A percentile compares a stretch with the other conserved stretches of the same genome.
Evolutionary conservation across 2,113 vertebrate genomes (phyloP).

Genomic region (Corapipo altera): DNA sequence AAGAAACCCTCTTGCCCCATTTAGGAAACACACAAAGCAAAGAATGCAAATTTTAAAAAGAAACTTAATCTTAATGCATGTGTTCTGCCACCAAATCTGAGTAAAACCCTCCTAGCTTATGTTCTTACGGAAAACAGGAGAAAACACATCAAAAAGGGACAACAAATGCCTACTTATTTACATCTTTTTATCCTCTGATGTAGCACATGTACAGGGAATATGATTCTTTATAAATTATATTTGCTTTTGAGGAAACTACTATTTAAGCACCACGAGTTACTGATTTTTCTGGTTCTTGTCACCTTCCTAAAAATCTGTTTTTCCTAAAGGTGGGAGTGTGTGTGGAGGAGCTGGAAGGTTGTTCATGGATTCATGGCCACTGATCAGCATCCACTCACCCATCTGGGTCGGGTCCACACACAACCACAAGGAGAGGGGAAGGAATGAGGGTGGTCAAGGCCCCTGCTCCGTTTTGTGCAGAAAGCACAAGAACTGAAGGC

Average conservation of each 20-base stretch:
- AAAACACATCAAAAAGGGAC: slow-evolving; percentile 25
- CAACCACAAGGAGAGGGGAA: not conserved
- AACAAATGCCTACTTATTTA: slow-evolving; percentile 40
- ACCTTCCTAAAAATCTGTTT: not conserved
- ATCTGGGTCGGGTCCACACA: rapidly evolving
- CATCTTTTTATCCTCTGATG: slow-evolving; percentile 49
- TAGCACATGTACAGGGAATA: not conserved
- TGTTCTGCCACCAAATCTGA: slow-evolving; percentile 65
- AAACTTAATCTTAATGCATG: slow-evolving; percentile 73
- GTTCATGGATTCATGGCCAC: not conserved
- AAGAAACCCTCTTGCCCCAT: slow-evolving; percentile 75
- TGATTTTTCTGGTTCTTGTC: not conserved
- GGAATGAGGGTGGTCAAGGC: not conserved
- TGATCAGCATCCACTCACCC: rapidly evolving
- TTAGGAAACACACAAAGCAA: slow-evolving; percentile 71
- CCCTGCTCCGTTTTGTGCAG: not conserved
- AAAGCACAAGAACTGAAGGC: not conserved
- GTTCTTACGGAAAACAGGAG: slow-evolving; percentile 59
- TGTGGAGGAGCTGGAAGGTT: not conserved
- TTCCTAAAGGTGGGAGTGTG: not conserved
- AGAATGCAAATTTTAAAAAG: slow-evolving; percentile 72
- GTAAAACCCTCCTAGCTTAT: slow-evolving; percentile 69
- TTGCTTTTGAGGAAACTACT: not conserved
- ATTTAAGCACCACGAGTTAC: not conserved
- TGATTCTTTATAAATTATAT: not conserved